These are phyloP conservation scores for Trachythela sp. DNA, from an alignment of 64 coral and sea anemone genomes.

Conservation along the genomic window DNA sequence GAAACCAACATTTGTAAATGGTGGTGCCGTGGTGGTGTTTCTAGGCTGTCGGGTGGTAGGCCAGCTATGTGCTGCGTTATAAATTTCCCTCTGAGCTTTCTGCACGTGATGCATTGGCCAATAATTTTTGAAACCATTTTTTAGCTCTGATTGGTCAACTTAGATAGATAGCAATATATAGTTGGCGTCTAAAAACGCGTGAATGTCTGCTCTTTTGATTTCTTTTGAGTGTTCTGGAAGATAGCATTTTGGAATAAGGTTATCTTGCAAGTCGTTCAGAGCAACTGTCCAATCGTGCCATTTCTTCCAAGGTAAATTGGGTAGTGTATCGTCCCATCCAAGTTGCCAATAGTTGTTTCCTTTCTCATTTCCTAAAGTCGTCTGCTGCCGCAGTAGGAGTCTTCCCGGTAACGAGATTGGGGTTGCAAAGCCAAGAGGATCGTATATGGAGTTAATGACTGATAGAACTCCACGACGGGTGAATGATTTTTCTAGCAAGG, in stretches of 20 bases:
- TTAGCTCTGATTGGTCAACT: background rate
- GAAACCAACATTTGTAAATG: too few relatives aligned
- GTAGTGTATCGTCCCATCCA: background rate
- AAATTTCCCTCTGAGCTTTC: too few relatives aligned
- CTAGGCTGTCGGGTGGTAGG: too few relatives aligned
- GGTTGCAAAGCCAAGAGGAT: background rate
- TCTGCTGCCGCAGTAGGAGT: background rate
- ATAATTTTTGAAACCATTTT: too few relatives aligned
- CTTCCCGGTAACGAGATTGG: background rate
- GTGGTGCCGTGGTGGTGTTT: too few relatives aligned
- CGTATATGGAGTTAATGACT: background rate
- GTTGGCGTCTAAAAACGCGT: background rate
- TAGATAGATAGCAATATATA: background rate
- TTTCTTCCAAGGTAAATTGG: background rate
- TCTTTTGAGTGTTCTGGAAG: background rate
- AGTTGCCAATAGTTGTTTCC: background rate
- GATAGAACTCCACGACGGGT: background rate
- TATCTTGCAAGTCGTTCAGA: background rate
- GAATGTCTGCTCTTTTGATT: background rate
- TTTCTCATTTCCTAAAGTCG: background rate
- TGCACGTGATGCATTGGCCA: too few relatives aligned
- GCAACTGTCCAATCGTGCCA: background rate
- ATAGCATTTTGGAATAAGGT: background rate
- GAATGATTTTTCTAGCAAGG: background rate
- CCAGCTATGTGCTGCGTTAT: too few relatives aligned